Evolutionary conservation across 2,113 vertebrate species (phyloP), one percentile per base, ranked within the genome.

Genomic region (Xiphias gladius): DNA sequence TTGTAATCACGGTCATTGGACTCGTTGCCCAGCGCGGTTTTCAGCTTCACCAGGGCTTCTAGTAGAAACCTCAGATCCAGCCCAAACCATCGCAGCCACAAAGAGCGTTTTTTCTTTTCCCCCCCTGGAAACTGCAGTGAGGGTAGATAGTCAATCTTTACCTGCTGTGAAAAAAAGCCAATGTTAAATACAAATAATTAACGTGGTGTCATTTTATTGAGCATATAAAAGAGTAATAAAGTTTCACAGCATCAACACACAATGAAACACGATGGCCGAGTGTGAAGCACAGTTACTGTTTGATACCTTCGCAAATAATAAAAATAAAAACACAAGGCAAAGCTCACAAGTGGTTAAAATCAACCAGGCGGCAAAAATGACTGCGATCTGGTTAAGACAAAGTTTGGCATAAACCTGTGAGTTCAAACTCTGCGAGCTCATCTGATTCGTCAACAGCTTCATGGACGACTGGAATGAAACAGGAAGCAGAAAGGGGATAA

Each of bases 141-240:
- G 37, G 9, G 9, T 10, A 39, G 37, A 39, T 9, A 39, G 8
- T 39, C 2, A 39, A 39, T 39, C 37, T 39, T 7, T 39, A 39
- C 37, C 37, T 9, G 8, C 37, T 39, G 1, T 39, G 37, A 39
- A 3, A 39, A 43, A 43, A 13, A 11, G 41, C 2, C 35, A 14
- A 70, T 22, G 57, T 2, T 3, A 19, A 63, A 63, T 54, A 20
- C 7, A 14, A 28, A 69, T 19, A 7, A 4, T 24, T 41, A 2
- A 19, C 11, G 41, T 65, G 19, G 30, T 37, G 12, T 73, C 1
- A 0, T 0, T 86, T 86, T 89, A 89, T 76, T 87, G 30, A 79
- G 30, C 2, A 13, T 65, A 48, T 22, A 77, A 55, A 26, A 67
- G 35, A 63, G 26, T 55, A 39, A 73, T 14, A 30, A n/a, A 20